A percentile compares a stretch with the other conserved stretches of the same genome.
phyloP scores from a whole-genome alignment of 2,113 vertebrate genomes.

The Prunella fulvescens region DNA sequence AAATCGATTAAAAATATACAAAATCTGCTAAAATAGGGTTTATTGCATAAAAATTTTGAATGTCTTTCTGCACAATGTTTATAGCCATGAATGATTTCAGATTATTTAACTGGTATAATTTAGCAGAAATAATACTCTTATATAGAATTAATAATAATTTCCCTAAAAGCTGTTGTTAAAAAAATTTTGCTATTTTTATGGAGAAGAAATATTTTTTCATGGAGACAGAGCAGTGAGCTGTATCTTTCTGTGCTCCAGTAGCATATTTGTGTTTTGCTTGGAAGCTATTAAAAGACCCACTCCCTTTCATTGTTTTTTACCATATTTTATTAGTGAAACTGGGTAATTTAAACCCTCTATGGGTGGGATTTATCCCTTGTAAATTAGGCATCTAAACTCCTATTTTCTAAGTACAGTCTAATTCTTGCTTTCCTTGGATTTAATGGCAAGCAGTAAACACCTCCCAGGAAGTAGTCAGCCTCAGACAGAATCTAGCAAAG shows the following conservation, averaged over 20 bases:
- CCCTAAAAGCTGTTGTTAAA: neutral
- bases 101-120: neutral
- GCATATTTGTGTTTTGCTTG: neutral
- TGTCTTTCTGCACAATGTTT: neutral
- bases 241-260: neutral
- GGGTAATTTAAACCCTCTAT: neutral
- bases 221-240: neutral
- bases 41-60: neutral
- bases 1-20: neutral
- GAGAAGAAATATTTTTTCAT: neutral
- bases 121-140: neutral
- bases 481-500: neutral
- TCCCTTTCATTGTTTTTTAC: neutral
- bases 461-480: neutral
- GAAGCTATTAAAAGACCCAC: neutral
- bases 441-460: neutral
- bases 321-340: neutral
- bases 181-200: neutral
- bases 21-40: neutral
- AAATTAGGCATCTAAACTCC: neutral
- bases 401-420: neutral
- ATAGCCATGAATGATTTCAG: neutral
- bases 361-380: neutral
- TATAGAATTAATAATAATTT: neutral
- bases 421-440: neutral